Percentiles rank a stretch among this genome's conserved stretches.
Evolutionary conservation across 2,797 vertebrate genomes (phyloP).

Genomic region (Uromys caudimaculatus): DNA sequence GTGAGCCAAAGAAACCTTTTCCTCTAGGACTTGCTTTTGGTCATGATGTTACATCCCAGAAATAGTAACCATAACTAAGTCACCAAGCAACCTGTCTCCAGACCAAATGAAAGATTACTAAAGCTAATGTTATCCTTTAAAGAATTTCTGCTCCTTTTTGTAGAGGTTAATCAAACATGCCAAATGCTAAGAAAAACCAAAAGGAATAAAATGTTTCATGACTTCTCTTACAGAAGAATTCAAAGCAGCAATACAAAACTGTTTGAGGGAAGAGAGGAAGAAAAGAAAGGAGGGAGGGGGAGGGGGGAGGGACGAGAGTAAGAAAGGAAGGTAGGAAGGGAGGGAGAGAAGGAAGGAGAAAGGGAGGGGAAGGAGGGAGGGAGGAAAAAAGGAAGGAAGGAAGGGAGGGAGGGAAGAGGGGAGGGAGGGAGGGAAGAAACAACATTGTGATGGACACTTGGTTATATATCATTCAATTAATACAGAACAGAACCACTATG

Average conservation of each 20-base stretch:
- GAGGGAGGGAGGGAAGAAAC: background rate
- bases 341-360: too few species aligned
- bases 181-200: background rate
- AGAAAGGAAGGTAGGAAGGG: too few species aligned
- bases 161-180: background rate
- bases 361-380: background rate
- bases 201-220: background rate
- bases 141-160: background rate
- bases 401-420: too few species aligned
- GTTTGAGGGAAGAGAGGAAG: background rate
- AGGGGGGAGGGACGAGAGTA: background rate
- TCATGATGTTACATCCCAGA: background rate
- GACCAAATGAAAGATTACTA: conserved; percentile 20
- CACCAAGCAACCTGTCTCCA: background rate
- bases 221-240: background rate
- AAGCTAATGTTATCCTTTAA: background rate
- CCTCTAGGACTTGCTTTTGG: background rate
- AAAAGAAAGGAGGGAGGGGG: too few species aligned
- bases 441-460: background rate
- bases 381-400: background rate
- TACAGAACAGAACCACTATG: background rate
- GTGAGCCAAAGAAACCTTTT: background rate
- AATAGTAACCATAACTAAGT: too few species aligned
- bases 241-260: background rate
- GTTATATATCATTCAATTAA: background rate